Conservation (phyloP, 1,140 invertebrate species). For the Amyelois transitella region DNA sequence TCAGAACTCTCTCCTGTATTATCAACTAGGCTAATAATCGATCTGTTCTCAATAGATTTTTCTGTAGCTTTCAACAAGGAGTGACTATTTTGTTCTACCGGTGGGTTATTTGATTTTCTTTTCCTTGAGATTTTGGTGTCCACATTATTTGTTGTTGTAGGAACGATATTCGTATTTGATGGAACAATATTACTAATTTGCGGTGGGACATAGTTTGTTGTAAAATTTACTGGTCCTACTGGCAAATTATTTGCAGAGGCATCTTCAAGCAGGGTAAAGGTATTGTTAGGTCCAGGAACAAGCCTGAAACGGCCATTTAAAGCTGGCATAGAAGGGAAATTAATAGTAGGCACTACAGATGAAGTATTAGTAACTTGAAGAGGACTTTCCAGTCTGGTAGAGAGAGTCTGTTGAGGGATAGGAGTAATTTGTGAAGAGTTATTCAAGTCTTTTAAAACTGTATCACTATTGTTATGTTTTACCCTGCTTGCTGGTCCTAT, state of each 20-base stretch:
- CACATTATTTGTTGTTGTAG: conserved; percentile 5
- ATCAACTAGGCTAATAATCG: conserved; percentile 18
- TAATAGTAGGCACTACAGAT: conserved; percentile 24
- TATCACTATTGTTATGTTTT: conserved; percentile 20
- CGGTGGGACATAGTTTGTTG: background rate
- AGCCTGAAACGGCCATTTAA: conserved; percentile 49
- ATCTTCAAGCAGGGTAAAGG: conserved; percentile 56
- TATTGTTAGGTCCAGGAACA: conserved; percentile 57
- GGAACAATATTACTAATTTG: background rate
- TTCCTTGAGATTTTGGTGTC: conserved; percentile 4
- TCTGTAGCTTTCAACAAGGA: background rate
- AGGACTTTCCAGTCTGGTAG: background rate
- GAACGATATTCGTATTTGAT: no score
- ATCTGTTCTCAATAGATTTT: conserved; percentile 1
- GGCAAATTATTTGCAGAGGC: no score
- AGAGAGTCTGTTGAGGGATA: conserved; percentile 1
- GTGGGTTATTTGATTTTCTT: conserved; percentile 10
- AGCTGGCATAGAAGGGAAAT: conserved; percentile 39
- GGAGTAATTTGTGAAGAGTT: background rate
- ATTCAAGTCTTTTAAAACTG: background rate
- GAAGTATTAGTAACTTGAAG: conserved; percentile 6
- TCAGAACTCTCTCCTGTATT: background rate
- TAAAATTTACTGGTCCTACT: no score
- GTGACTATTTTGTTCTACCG: conserved; percentile 6
- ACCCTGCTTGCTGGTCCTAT: conserved; percentile 57